A percentile compares a stretch with the other conserved stretches of the same genome.
These are phyloP conservation scores for Lethrus apterus DNA, from an alignment of 1,140 invertebrate genomes.

Conservation along the genomic window DNA sequence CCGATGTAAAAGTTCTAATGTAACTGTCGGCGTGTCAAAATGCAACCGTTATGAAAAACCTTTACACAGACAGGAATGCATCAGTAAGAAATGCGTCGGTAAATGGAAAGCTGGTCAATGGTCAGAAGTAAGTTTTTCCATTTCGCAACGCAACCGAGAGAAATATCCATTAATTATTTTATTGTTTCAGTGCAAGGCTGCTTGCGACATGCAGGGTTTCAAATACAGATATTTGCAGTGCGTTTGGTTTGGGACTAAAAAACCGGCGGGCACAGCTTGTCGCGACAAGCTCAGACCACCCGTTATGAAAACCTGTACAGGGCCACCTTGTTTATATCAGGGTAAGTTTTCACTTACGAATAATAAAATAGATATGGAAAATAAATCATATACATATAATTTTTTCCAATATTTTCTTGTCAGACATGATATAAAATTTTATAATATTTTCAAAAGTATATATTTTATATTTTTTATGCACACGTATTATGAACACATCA, in stretches of 20 bases:
- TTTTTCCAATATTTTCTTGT: neutral
- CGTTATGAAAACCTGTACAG: constrained; percentile 69
- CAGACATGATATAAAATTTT: neutral
- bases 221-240: constrained; percentile 80
- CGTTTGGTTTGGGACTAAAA: constrained; percentile 77
- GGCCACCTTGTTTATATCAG: constrained; percentile 51
- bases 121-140: constrained; percentile 66
- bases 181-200: constrained; percentile 62
- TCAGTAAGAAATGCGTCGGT: constrained; percentile 70
- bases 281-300: constrained; percentile 61
- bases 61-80: constrained; percentile 64
- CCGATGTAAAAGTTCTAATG: constrained; percentile 59
- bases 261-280: constrained; percentile 75
- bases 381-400: neutral
- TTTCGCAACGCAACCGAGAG: neutral
- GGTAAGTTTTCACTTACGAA: constrained; percentile 6
- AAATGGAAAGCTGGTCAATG: constrained; percentile 79
- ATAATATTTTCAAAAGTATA: constrained; percentile 1
- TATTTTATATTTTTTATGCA: neutral
- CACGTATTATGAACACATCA: no score
- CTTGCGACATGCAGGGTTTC: constrained; percentile 64
- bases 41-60: constrained; percentile 66
- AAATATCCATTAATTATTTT: neutral
- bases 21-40: constrained; percentile 46
- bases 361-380: no score